These are phyloP conservation scores for Ericerus pela DNA, from an alignment of 1,140 invertebrate species.

Conservation along the genomic window DNA sequence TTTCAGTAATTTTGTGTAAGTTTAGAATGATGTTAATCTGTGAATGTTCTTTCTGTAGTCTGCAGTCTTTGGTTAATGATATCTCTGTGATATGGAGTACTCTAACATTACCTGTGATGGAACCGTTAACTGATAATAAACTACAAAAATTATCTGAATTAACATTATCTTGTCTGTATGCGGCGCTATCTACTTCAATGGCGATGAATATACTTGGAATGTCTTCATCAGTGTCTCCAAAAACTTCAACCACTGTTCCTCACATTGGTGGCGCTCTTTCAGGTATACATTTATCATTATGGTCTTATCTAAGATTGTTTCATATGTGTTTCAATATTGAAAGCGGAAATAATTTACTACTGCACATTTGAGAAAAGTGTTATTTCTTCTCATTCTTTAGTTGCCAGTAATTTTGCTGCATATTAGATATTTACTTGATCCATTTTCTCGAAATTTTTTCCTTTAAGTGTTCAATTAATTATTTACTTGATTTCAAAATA, in stretches of 20 bases:
- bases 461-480: too few relatives aligned
- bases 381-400: too few relatives aligned
- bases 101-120: conserved; percentile 66
- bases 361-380: too few relatives aligned
- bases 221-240: conserved; percentile 44
- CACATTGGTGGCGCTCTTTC: not conserved
- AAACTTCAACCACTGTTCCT: conserved; percentile 18
- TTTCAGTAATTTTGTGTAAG: not conserved
- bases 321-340: not conserved
- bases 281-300: not conserved
- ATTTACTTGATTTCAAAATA: too few relatives aligned
- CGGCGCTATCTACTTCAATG: conserved; percentile 52
- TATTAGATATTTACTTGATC: too few relatives aligned
- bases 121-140: conserved; percentile 65
- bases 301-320: not conserved
- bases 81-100: conserved; percentile 67
- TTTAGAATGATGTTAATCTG: conserved; percentile 15
- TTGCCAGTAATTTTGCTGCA: too few relatives aligned
- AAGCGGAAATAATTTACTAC: not conserved
- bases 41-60: conserved; percentile 33
- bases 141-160: conserved; percentile 61
- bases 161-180: conserved; percentile 63
- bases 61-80: conserved; percentile 62
- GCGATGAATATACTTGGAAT: conserved; percentile 49
- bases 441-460: too few relatives aligned